phyloP scores from a whole-genome alignment of 2,113 vertebrate species.

The Scomber scombrus region DNA sequence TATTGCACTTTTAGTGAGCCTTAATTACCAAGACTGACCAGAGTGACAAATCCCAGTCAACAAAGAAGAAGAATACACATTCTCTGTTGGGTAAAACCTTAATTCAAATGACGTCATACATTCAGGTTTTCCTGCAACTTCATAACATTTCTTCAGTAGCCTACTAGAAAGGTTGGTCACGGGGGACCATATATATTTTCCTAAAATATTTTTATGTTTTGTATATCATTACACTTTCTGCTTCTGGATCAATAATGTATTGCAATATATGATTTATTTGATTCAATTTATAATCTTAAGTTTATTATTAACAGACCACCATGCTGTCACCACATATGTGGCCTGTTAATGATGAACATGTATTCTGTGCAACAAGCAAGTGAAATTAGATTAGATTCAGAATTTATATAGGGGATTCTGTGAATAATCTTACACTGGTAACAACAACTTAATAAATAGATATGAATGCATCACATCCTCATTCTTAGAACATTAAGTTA shows the following conservation, averaged over 20 bases:
- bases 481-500: too few relatives aligned
- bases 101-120: too few relatives aligned
- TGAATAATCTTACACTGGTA: neutral
- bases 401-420: neutral
- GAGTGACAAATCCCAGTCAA: neutral
- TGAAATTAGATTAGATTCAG: slow-evolving; percentile 3
- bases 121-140: neutral
- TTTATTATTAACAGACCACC: neutral
- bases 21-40: slow-evolving; percentile 1
- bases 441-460: too few relatives aligned
- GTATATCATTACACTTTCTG: too few relatives aligned
- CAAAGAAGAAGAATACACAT: neutral
- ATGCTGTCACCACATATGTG: neutral
- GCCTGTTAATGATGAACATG: slow-evolving; percentile 3
- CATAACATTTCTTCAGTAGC: neutral
- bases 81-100: neutral
- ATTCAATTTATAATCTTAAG: slow-evolving; percentile 3
- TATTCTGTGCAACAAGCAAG: neutral
- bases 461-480: too few relatives aligned
- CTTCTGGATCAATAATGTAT: too few relatives aligned
- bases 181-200: too few relatives aligned
- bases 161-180: neutral
- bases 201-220: too few relatives aligned
- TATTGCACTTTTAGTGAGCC: neutral
- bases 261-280: neutral